Base-by-base conservation (phyloP, 2,797 vertebrate genomes). In the Nyctibius grandis region DNA sequence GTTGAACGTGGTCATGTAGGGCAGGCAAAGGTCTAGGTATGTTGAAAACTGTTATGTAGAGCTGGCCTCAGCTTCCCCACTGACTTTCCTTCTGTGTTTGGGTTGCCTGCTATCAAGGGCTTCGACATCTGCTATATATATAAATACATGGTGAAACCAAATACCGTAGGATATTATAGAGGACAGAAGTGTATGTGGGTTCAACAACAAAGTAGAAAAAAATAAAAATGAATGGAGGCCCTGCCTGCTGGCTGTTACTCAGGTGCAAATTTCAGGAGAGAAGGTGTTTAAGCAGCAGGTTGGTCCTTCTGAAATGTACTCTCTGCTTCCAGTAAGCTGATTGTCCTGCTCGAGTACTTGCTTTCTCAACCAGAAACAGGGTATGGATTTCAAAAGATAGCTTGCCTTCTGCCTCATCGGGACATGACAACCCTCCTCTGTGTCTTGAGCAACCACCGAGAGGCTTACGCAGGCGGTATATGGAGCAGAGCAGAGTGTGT, bases 31-130 rank as follows among this genome's bases (percentile, higher is more conserved):
- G 51, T 85, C 74, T 82, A 1, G 1, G 9, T 61, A 8, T 38
- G 26, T 38, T 73, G 40, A 44, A 15, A 14, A 1, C 17, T 21
- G 18, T 47, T 60, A 5, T 0, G 0, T 3, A 40, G 63, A 69
- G 38, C 45, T 91, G 56, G 6, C 42, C 31, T 85, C 34, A 18
- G 8, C 36, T 88, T 16, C 51, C 14, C 21, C 25, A 9, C 31
- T 59, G 40, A 29, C 22, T 54, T 68, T 29, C 31, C 48, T 42
- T 61, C 34, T 69, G 44, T 61, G 16, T 59, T n/a, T 59, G 44
- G 6, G 60, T 12, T 84, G 36, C 34, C 26, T 0, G 1, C 15
- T 61, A 3, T 42, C 25, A 56, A 51, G 31, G 50, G 17, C n/a
- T 91, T 85, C 0, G 0, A 0, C 80, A 15, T 59, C 51, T 80